Evolutionary conservation across 2,888 invertebrate species (phyloP).

Genomic region (Oligia latruncula): DNA sequence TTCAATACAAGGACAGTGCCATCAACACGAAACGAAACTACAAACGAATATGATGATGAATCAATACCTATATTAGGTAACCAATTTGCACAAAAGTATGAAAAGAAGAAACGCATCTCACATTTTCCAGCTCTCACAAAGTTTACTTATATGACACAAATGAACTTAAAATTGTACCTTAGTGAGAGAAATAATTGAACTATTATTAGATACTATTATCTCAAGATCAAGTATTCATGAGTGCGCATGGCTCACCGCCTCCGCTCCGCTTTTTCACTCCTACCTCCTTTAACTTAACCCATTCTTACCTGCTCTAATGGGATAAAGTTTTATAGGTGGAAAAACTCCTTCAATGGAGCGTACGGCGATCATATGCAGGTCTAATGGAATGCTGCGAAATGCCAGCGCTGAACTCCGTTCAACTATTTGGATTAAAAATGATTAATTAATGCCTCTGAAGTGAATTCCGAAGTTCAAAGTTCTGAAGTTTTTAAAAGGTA

Average conservation of each 20-base stretch:
- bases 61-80: neutral
- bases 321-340: slow-evolving; percentile 75
- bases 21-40: neutral
- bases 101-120: too few species aligned
- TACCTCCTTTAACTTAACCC: slow-evolving; percentile 42
- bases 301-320: slow-evolving; percentile 74
- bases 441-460: slow-evolving; percentile 55
- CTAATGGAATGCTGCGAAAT: slow-evolving; percentile 54
- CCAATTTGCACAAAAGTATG: neutral
- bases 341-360: slow-evolving; percentile 73
- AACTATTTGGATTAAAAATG: slow-evolving; percentile 63
- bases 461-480: slow-evolving; percentile 45
- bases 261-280: slow-evolving; percentile 3
- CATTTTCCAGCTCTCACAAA: too few species aligned
- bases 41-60: neutral
- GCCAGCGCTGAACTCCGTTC: slow-evolving; percentile 40
- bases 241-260: too few species aligned
- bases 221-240: too few species aligned
- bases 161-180: too few species aligned
- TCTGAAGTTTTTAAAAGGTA: slow-evolving; percentile 49
- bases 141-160: too few species aligned
- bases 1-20: neutral
- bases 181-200: too few species aligned
- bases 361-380: slow-evolving; percentile 66
- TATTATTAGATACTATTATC: too few species aligned